phyloP scores from a whole-genome alignment of 2,888 invertebrate genomes.

The Eristalis pertinax region DNA sequence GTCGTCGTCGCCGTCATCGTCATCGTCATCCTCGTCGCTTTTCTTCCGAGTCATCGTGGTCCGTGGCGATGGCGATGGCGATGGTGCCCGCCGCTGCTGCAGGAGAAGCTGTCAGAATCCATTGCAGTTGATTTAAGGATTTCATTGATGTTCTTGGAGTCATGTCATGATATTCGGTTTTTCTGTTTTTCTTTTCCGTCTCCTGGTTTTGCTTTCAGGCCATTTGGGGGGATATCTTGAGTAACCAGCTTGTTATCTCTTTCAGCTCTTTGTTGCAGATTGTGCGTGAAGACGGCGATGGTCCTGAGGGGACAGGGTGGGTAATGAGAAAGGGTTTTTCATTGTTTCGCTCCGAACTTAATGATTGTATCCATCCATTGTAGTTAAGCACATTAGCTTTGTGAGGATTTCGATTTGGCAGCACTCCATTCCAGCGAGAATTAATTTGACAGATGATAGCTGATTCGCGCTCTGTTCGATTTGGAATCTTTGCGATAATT shows the following conservation, averaged over 20 bases:
- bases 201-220: neutral
- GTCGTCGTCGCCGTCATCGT: constrained; percentile 32
- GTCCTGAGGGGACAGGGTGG: neutral
- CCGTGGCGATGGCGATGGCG: neutral
- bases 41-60: constrained; percentile 7
- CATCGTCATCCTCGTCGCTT: constrained; percentile 10
- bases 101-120: constrained; percentile 53
- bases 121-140: constrained; percentile 61
- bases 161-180: no score
- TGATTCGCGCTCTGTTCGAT: neutral
- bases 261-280: neutral
- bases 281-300: neutral
- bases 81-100: constrained; percentile 25
- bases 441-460: neutral
- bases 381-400: no score
- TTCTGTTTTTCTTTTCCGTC: neutral
- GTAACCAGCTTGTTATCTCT: neutral
- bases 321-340: neutral
- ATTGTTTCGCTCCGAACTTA: neutral
- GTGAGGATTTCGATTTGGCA: neutral
- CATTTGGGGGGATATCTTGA: neutral
- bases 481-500: neutral
- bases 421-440: neutral
- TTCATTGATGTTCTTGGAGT: neutral
- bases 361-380: neutral